Base-by-base conservation (phyloP, 2,888 invertebrate species). In the Autographa pulchrina region DNA sequence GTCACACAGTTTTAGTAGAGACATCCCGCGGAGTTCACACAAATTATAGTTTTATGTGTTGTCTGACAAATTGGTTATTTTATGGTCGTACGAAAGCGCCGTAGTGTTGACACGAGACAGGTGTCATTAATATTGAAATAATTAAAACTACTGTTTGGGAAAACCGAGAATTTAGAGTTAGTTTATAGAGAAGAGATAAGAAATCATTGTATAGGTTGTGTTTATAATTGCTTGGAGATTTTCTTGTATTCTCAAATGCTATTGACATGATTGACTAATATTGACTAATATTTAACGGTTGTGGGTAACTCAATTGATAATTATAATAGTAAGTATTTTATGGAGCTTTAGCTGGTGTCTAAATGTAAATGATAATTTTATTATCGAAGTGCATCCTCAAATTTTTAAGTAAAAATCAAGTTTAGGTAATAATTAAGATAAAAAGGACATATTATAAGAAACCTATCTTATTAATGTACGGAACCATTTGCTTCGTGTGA, bases 61-160 rank as follows among this genome's bases (percentile, higher is more conserved):
- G 73, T 88, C 85, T 88, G 91, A 92, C 92, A 92, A 92, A 92
- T 93, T 92, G 91, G 88, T 84, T 88, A 88, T 90, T 93, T 92
- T 92, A 92, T 85, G 89, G 75, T 68, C 62, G 61, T 25, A 58
- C 65, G 48, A 67, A 43, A 74, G 67, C 8, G 16, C 63, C 60
- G 16, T 16, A 16, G 78, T 62, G 78, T 69, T 78, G 78, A 78
- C 78, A 78, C 66, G 61, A 68, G 76, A 78, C 80, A 77, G 62
- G 62, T 75, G 35, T 65, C 63, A 76, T 82, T 82, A 80, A 73
- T 62, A 8, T 65, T 70, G 54, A 65, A 72, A 82, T 70, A 59
- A 75, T 75, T 75, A 71, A 74, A 74, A 82, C 78, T 82, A 76
- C 72, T 75, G 78, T 73, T 65, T 60, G 25, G 18, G 38, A 65